Conservation (phyloP, 1,140 invertebrate species). For the Sarcophaga bullata region DNA sequence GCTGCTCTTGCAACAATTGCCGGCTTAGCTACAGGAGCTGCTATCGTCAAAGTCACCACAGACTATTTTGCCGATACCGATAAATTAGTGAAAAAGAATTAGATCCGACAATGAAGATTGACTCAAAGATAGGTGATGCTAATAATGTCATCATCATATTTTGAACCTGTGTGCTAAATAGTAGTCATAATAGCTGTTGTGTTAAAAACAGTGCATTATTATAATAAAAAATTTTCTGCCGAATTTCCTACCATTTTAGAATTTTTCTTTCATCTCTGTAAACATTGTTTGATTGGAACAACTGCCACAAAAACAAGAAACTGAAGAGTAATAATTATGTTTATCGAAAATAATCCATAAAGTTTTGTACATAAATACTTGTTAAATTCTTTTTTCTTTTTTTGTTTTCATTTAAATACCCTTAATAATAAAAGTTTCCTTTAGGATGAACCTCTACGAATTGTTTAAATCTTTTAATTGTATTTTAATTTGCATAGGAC, state of each 20-base stretch:
- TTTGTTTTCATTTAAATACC: neutral
- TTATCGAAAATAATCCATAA: neutral
- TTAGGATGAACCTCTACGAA: neutral
- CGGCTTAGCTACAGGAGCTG: constrained; percentile 72
- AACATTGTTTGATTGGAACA: neutral
- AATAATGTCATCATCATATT: constrained; percentile 13
- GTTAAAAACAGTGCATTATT: neutral
- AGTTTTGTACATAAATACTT: neutral
- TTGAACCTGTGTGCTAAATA: constrained; percentile 30
- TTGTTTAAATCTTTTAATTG: no score
- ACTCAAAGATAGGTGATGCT: neutral
- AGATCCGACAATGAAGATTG: constrained; percentile 43
- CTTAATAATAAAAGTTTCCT: neutral
- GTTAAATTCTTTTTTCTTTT: neutral
- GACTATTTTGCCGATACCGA: constrained; percentile 67
- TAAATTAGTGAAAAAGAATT: constrained; percentile 50
- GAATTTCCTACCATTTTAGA: neutral
- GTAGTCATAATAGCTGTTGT: neutral
- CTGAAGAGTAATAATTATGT: neutral
- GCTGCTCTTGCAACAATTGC: constrained; percentile 69
- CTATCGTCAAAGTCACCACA: constrained; percentile 71
- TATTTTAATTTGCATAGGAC: no score
- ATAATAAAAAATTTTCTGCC: neutral
- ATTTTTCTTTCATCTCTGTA: neutral
- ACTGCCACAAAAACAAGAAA: neutral